Evolutionary conservation across 1,140 invertebrate genomes (phyloP), one percentile per base, ranked within the genome.

Genomic region (Euwallacea fornicatus): DNA sequence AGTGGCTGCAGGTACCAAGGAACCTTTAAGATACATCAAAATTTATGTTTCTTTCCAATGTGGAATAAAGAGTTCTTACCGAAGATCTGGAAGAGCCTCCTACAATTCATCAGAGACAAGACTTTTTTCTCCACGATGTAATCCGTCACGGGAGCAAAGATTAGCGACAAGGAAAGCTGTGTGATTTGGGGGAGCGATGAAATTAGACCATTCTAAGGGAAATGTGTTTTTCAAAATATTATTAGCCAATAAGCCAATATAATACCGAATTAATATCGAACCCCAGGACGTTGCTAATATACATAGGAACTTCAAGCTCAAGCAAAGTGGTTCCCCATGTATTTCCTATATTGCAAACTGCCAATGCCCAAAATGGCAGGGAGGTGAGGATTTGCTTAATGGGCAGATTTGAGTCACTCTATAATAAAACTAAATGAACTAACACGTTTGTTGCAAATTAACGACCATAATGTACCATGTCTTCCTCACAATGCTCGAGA

Each of bases 321-420:
- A 98, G 85, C 3, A 92, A 96, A 83, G 94, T 96, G 77, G 93
- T 95, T 0, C 94, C 94, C 95, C 95, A 98, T 77, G 93, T 93
- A 78, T 96, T 91, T 0, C 92, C 90, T 78, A 93, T 91, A 77
- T 97, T 93, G 0, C 87, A 89, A 0, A 94, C 16, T n/a, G 69
- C 44, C 42, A 75, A 16, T 42, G 71, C 53, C 68, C 67, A 73
- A 68, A 75, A 63, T 46, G 71, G 71, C n/a, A 72, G 42, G 11
- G 67, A 73, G 10, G 67, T 71, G 7, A 75, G 7, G 44, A 75
- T 75, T 42, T 56, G 53, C 64, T 70, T 72, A 15, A 72, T 70
- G 13, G 74, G 74, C 6, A 71, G 44, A 13, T 63, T 67, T 41
- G 21, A 53, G 7, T 42, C 42, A 21, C 55, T 13, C 71, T 72